These are phyloP conservation scores for Alloscopus bannaensis DNA, from an alignment of 2,888 invertebrate genomes.

Conservation along the genomic window DNA sequence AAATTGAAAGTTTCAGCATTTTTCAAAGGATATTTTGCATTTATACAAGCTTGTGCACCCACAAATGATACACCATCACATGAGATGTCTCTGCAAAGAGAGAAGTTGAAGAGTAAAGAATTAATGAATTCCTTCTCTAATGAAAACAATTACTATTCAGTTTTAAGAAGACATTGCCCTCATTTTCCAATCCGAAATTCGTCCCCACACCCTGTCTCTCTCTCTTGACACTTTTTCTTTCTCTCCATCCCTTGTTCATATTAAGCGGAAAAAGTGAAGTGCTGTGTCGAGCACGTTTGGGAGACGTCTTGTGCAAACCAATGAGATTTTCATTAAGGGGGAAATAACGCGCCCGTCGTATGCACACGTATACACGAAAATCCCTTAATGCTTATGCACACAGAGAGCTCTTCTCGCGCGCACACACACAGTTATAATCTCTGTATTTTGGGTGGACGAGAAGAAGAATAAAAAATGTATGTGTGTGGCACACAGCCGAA, in stretches of 20 bases:
- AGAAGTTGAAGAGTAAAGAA: not conserved
- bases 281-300: constrained; percentile 3
- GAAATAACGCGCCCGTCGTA: no score
- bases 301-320: constrained; percentile 28
- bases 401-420: no score
- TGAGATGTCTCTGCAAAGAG: no score
- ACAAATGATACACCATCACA: no score
- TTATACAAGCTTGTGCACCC: no score
- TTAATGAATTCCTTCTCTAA: not conserved
- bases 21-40: no score
- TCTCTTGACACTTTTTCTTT: constrained; percentile 6
- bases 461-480: not conserved
- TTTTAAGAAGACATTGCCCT: constrained; percentile 40
- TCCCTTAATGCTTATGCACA: no score
- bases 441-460: not conserved
- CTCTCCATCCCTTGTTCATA: not conserved
- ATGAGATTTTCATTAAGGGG: constrained; percentile 32
- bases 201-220: constrained; percentile 13
- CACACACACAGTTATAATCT: no score
- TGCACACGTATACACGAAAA: no score
- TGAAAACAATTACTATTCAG: constrained; percentile 37
- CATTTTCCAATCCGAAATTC: constrained; percentile 22
- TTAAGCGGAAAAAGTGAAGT: not conserved
- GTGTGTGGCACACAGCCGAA: not conserved
- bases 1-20: no score